A percentile compares a stretch with the other conserved stretches of the same genome.
These are phyloP conservation scores for Brachypteracias leptosomus DNA, from an alignment of 2,113 vertebrate genomes.

Conservation along the genomic window DNA sequence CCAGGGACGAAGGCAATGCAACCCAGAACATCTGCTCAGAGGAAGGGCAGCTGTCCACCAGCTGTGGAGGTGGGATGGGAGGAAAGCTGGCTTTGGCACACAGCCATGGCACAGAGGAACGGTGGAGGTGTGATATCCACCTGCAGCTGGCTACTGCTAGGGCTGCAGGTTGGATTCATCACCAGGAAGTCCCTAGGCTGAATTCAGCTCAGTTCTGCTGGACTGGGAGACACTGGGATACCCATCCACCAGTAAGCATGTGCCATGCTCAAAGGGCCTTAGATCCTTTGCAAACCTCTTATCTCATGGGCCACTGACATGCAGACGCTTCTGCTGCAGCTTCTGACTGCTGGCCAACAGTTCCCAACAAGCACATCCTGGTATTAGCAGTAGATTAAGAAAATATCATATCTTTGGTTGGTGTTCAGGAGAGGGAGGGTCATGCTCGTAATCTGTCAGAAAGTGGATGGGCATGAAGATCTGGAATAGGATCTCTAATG, in stretches of 20 bases:
- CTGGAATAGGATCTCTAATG: neutral
- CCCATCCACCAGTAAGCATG: too few species aligned
- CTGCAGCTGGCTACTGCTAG: neutral
- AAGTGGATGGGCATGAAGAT: neutral
- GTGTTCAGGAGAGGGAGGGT: neutral
- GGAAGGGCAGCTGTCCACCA: neutral
- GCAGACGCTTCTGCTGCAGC: neutral
- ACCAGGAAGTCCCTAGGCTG: neutral
- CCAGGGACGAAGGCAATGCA: neutral
- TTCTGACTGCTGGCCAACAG: neutral
- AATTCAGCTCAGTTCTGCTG: neutral
- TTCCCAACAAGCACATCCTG: neutral
- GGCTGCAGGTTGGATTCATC: rapidly evolving
- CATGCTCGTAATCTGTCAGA: neutral
- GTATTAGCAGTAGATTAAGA: neutral
- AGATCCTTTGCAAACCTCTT: neutral
- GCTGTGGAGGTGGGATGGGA: neutral
- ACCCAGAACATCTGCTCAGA: neutral
- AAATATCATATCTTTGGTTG: neutral
- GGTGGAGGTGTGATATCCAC: too few species aligned
- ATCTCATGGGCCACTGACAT: neutral
- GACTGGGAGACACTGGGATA: neutral
- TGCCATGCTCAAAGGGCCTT: too few species aligned
- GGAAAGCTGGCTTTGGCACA: neutral
- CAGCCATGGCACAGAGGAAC: rapidly evolving